A percentile compares a stretch with the other conserved stretches of the same genome.
These are phyloP conservation scores for Alouatta palliata DNA, from an alignment of 2,113 vertebrate species.

Conservation along the genomic window DNA sequence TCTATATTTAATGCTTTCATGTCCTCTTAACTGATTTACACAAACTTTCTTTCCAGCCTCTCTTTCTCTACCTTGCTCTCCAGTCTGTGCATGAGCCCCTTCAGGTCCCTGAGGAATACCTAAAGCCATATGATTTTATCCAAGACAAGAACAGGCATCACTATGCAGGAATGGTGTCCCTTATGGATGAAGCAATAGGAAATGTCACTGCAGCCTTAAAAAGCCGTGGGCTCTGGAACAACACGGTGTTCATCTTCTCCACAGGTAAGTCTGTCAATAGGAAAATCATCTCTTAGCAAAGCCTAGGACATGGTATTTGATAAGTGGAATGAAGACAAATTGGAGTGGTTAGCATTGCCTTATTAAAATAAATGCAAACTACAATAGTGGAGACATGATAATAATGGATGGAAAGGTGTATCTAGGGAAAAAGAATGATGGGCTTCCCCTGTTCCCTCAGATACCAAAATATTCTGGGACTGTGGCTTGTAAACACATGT, in stretches of 20 bases:
- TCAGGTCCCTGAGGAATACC: conserved; percentile 91
- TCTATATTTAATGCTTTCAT: neutral
- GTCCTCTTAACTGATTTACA: conserved; percentile 33
- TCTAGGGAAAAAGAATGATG: neutral
- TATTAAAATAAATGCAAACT: conserved; percentile 41
- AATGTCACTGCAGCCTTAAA: conserved; percentile 92
- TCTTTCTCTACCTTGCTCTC: conserved; percentile 95
- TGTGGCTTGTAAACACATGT: neutral
- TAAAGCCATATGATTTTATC: conserved; percentile 90
- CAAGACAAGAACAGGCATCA: conserved; percentile 84
- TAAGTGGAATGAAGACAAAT: conserved; percentile 50
- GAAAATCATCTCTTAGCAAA: conserved; percentile 55
- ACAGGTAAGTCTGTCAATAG: conserved; percentile 87
- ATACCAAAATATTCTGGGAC: neutral
- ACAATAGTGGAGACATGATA: neutral
- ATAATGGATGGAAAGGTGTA: neutral
- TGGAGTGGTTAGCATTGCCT: conserved; percentile 9
- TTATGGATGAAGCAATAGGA: conserved; percentile 96
- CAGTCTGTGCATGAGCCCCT: conserved; percentile 95
- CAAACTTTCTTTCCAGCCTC: conserved; percentile 86
- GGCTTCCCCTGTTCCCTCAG: neutral
- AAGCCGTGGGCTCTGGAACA: conserved; percentile 90
- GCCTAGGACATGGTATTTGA: neutral
- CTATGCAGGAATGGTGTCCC: conserved; percentile 95
- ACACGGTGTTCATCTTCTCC: conserved; percentile 95